phyloP scores from a whole-genome alignment of 2,113 vertebrate species.

The Chlorocebus sabaeus region DNA sequence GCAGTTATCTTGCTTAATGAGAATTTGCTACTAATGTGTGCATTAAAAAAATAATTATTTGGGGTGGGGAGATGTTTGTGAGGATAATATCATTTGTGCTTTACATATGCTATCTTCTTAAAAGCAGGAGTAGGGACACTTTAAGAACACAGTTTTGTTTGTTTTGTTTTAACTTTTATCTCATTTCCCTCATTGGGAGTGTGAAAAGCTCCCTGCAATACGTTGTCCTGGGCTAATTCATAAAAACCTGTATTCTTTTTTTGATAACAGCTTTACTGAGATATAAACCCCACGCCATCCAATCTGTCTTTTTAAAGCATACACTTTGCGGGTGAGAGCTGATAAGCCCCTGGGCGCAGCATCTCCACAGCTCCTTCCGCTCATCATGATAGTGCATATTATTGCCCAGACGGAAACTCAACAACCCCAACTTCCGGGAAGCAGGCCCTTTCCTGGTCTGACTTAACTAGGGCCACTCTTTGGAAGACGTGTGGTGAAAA shows the following conservation, averaged over 20 bases:
- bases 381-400: accelerated
- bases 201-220: background rate
- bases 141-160: background rate
- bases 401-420: accelerated
- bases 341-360: background rate
- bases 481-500: background rate
- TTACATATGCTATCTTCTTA: background rate
- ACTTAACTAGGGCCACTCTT: background rate
- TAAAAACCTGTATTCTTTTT: background rate
- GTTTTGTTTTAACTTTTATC: background rate
- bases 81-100: background rate
- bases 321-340: no score
- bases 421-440: background rate
- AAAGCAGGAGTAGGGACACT: background rate
- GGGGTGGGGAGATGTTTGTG: background rate
- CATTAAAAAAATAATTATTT: background rate
- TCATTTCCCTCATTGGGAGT: background rate
- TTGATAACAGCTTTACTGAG: background rate
- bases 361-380: background rate
- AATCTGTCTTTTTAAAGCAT: background rate
- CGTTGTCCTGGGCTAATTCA: background rate
- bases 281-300: background rate
- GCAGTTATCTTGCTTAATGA: background rate
- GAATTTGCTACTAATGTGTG: background rate
- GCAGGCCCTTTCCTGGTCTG: accelerated